Percentiles rank a stretch among this genome's conserved stretches.
These are phyloP conservation scores for Eueremaeus valkanovi DNA, from an alignment of 2,888 invertebrate species.

Conservation along the genomic window DNA sequence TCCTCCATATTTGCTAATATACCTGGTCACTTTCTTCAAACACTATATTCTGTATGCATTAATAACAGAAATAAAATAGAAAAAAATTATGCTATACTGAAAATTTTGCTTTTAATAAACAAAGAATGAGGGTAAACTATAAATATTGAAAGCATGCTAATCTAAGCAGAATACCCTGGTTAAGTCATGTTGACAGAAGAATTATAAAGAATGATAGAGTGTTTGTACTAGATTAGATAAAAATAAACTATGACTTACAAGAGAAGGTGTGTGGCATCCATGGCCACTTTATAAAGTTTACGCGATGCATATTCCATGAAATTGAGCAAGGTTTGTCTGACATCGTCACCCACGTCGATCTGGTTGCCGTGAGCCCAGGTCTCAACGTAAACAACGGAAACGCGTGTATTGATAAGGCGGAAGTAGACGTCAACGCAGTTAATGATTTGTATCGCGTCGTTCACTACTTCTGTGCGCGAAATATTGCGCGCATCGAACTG, in stretches of 20 bases:
- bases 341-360: constrained; percentile 72
- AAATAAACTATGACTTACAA: constrained; percentile 51
- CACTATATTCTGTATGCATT: too few relatives aligned
- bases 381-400: constrained; percentile 93
- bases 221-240: not conserved
- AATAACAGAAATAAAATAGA: too few relatives aligned
- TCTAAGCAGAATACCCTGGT: too few relatives aligned
- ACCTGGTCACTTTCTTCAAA: too few relatives aligned
- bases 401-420: constrained; percentile 85
- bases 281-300: constrained; percentile 76
- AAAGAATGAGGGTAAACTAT: too few relatives aligned
- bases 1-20: too few relatives aligned
- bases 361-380: constrained; percentile 92
- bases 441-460: constrained; percentile 92
- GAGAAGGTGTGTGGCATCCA: constrained; percentile 86
- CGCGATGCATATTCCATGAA: constrained; percentile 86
- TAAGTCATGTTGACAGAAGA: too few relatives aligned
- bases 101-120: too few relatives aligned
- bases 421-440: constrained; percentile 97
- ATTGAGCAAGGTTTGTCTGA: constrained; percentile 79
- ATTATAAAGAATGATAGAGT: too few relatives aligned
- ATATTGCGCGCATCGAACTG: constrained; percentile 84
- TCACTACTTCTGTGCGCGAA: constrained; percentile 78
- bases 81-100: too few relatives aligned
- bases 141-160: too few relatives aligned